Percentiles rank a stretch among this genome's conserved stretches.
Conservation (phyloP, 2,888 invertebrate species). For the Byasa hedistus region DNA sequence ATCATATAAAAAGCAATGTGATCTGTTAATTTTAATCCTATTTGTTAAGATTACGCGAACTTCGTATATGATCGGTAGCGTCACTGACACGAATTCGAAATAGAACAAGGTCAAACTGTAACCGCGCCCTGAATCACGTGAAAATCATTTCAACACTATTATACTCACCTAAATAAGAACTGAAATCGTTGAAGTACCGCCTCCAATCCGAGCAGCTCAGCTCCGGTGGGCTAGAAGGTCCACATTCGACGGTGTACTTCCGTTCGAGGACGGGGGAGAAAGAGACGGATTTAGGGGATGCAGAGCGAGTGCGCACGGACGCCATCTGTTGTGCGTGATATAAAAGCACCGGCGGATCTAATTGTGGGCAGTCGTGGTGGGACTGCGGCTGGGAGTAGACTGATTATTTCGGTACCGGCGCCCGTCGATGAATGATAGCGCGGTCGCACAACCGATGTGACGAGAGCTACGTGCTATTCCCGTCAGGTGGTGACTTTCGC, state of each 20-base stretch:
- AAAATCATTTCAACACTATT: constrained; percentile 32
- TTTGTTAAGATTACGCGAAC: constrained; percentile 60
- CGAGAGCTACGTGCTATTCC: constrained; percentile 76
- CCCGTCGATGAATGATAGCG: constrained; percentile 71
- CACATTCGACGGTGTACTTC: constrained; percentile 74
- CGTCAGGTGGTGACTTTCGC: constrained; percentile 77
- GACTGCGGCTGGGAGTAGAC: constrained; percentile 71
- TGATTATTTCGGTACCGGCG: constrained; percentile 74
- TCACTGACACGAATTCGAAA: constrained; percentile 72
- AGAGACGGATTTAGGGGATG: constrained; percentile 83
- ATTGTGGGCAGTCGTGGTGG: constrained; percentile 68
- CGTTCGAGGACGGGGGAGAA: constrained; percentile 82
- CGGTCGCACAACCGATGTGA: constrained; percentile 70
- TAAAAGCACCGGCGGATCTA: constrained; percentile 61
- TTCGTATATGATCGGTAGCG: constrained; percentile 70
- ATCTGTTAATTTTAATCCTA: too few species aligned
- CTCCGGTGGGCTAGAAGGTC: constrained; percentile 60
- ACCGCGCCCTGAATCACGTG: constrained; percentile 65
- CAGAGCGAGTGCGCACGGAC: constrained; percentile 82
- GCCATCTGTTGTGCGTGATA: constrained; percentile 75
- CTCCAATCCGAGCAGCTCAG: constrained; percentile 68
- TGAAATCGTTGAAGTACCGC: constrained; percentile 75
- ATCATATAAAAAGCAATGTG: too few species aligned
- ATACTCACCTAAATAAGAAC: constrained; percentile 76
- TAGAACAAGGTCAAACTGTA: constrained; percentile 74